These are phyloP conservation scores for Chiroxiphia lanceolata DNA, from an alignment of 2,797 vertebrate species.

Conservation along the genomic window DNA sequence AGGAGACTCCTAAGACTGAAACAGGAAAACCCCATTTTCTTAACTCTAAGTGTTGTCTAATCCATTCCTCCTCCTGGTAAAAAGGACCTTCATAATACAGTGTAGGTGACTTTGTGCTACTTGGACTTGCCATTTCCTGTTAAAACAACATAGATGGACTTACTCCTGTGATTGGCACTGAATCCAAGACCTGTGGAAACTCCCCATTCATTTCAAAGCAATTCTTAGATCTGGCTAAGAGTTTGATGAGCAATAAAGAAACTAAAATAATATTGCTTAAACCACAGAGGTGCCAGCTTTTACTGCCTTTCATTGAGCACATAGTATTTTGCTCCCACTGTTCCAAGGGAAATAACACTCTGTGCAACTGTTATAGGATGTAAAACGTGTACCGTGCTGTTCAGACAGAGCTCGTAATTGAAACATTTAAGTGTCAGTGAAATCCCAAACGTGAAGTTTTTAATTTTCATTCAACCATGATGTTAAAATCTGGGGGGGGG, in stretches of 20 bases:
- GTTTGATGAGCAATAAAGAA: constrained; percentile 37
- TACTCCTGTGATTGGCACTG: background rate
- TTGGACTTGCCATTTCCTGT: background rate
- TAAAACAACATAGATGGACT: background rate
- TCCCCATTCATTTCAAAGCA: background rate
- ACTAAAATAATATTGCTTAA: constrained; percentile 12
- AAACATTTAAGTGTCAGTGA: background rate
- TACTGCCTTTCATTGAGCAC: constrained; percentile 36
- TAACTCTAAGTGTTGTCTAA: background rate
- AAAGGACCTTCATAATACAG: background rate
- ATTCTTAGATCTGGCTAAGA: background rate
- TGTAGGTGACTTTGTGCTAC: background rate
- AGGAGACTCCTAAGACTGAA: background rate
- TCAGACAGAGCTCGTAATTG: background rate
- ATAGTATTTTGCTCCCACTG: background rate
- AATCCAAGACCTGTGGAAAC: background rate
- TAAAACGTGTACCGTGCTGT: background rate
- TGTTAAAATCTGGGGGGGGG: background rate
- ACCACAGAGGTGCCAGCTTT: constrained; percentile 41
- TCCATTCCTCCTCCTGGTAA: background rate
- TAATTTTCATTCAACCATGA: constrained; percentile 49
- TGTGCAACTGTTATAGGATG: background rate
- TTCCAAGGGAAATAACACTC: constrained; percentile 46
- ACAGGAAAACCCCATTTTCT: background rate
- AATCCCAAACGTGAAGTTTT: constrained; percentile 34